phyloP scores from a whole-genome alignment of 2,888 invertebrate genomes.

The Phoronis australis region DNA sequence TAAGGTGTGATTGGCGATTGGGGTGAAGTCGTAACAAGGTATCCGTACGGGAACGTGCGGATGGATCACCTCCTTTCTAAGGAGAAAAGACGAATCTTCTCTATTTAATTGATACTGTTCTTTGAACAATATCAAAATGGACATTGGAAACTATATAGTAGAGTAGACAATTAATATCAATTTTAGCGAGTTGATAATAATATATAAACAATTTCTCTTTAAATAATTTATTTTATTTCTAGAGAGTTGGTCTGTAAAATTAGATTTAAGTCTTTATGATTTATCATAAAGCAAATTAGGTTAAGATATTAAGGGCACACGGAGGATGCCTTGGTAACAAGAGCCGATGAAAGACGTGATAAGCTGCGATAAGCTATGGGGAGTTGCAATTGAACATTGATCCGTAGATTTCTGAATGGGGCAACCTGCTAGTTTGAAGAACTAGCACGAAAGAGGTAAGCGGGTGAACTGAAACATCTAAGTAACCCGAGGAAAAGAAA shows the following conservation, averaged over 20 bases:
- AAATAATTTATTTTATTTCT: no score
- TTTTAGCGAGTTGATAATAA: no score
- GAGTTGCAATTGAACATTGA: conserved; percentile 5
- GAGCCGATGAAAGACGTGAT: conserved; percentile 6
- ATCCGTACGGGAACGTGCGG: conserved; percentile 44
- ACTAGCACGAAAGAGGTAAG: neutral
- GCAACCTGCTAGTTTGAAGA: no score
- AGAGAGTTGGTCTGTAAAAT: no score
- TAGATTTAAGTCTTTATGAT: no score
- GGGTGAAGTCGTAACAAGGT: conserved; percentile 50
- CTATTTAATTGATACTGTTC: no score
- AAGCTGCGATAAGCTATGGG: conserved; percentile 8
- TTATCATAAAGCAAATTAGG: no score
- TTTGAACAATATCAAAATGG: no score
- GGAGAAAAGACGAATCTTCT: no score
- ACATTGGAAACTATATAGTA: no score
- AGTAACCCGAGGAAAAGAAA: conserved; percentile 5
- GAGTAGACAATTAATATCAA: no score
- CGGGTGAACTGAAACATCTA: conserved; percentile 5
- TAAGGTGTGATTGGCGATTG: conserved; percentile 27
- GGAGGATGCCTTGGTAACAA: conserved; percentile 6
- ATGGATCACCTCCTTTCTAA: conserved; percentile 39
- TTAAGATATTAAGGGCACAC: conserved; percentile 3
- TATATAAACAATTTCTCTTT: no score
- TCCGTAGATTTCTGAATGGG: conserved; percentile 9